A percentile compares a stretch with the other conserved stretches of the same genome.
Evolutionary conservation across 1,140 invertebrate species (phyloP).

Genomic region (Neodiprion pinetum): DNA sequence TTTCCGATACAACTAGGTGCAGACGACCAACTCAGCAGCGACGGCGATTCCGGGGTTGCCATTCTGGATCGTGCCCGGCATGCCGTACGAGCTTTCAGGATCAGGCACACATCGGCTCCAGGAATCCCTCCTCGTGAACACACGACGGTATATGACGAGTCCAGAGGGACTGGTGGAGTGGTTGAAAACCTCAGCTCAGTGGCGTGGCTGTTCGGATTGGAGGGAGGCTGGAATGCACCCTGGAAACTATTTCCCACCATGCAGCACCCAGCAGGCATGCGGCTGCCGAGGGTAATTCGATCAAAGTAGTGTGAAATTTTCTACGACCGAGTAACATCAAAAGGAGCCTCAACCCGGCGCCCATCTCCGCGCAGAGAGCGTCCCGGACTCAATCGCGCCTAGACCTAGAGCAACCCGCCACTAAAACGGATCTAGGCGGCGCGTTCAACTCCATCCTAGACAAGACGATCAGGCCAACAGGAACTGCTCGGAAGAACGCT

Average conservation of each 20-base stretch:
- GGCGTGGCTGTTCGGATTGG: constrained; percentile 22
- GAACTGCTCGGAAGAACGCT: background rate
- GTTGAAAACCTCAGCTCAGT: constrained; percentile 20
- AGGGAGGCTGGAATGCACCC: too few relatives aligned
- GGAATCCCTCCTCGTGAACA: background rate
- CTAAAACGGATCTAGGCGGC: constrained; percentile 20
- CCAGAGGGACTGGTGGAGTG: background rate
- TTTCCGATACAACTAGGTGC: too few relatives aligned
- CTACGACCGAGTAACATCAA: constrained; percentile 58
- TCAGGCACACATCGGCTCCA: constrained; percentile 45
- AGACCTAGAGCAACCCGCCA: background rate
- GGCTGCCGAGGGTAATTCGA: constrained; percentile 12
- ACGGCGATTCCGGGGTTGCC: constrained; percentile 24
- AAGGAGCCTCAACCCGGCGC: constrained; percentile 54
- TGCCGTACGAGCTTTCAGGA: constrained; percentile 50
- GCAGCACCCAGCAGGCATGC: constrained; percentile 1
- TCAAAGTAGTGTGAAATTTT: constrained; percentile 34
- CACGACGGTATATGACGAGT: background rate
- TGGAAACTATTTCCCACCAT: too few relatives aligned
- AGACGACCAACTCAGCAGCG: too few relatives aligned
- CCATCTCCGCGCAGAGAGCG: constrained; percentile 39
- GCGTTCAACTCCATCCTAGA: background rate
- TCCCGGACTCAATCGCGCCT: constrained; percentile 10
- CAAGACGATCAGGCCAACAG: background rate
- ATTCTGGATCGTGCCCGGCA: constrained; percentile 49